These are phyloP conservation scores for Leptopilina clavipes DNA, from an alignment of 1,140 invertebrate genomes.

Conservation along the genomic window DNA sequence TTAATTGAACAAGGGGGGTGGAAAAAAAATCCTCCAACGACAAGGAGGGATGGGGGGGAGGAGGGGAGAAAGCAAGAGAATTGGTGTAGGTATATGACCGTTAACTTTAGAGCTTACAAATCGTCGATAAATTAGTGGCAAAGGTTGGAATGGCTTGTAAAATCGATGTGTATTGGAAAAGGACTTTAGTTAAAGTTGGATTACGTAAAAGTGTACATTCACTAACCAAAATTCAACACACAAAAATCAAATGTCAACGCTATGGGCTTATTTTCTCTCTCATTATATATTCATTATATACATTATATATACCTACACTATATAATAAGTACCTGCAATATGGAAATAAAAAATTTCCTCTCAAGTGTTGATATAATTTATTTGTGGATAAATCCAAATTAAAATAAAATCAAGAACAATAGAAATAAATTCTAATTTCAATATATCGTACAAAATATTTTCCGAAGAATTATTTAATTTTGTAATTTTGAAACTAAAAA, in stretches of 20 bases:
- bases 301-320: no score
- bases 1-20: conserved; percentile 23
- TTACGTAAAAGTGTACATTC: conserved; percentile 2
- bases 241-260: background rate
- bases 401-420: no score
- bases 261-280: background rate
- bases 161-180: conserved; percentile 29
- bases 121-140: conserved; percentile 30
- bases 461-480: no score
- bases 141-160: conserved; percentile 15
- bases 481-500: no score
- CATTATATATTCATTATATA: no score
- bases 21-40: background rate
- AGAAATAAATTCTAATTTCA: no score
- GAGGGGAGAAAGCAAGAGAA: background rate
- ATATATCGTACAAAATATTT: no score
- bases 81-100: conserved; percentile 11
- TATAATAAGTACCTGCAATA: no score
- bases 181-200: conserved; percentile 3
- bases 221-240: background rate
- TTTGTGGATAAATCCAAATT: no score
- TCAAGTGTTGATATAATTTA: no score
- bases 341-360: no score
- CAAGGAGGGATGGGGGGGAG: no score
- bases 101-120: conserved; percentile 31